phyloP scores from a whole-genome alignment of 1,140 invertebrate genomes.

The Drosophila ironensis region DNA sequence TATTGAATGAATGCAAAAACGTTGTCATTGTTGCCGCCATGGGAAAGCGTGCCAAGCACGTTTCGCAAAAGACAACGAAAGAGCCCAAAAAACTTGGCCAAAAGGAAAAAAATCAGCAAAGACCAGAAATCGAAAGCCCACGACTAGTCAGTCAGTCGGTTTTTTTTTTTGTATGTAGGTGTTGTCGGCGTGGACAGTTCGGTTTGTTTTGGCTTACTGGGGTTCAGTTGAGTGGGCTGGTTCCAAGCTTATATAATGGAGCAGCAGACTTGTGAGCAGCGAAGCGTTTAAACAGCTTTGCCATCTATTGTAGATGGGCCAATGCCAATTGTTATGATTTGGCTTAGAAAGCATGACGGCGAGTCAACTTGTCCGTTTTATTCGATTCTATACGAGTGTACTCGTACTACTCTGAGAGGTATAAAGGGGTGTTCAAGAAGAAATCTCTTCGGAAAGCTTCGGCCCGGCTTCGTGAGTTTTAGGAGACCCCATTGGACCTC shows the following conservation, averaged over 20 bases:
- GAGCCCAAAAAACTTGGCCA: constrained; percentile 36
- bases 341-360: constrained; percentile 49
- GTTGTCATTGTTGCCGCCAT: constrained; percentile 14
- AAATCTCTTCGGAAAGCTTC: too few relatives aligned
- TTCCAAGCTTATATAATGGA: constrained; percentile 51
- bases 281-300: constrained; percentile 63
- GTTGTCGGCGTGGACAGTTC: constrained; percentile 40
- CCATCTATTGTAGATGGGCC: constrained; percentile 36
- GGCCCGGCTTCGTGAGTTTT: too few relatives aligned
- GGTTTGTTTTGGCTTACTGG: too few relatives aligned
- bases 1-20: constrained; percentile 34
- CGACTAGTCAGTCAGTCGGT: neutral
- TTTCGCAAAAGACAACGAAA: constrained; percentile 48
- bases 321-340: constrained; percentile 33
- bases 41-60: constrained; percentile 71
- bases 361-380: constrained; percentile 21
- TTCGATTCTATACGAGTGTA: constrained; percentile 5
- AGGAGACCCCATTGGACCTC: too few relatives aligned
- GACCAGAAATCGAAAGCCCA: constrained; percentile 40
- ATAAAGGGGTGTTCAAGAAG: too few relatives aligned
- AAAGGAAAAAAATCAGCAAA: constrained; percentile 17
- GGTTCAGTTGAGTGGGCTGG: constrained; percentile 11
- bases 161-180: neutral
- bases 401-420: too few relatives aligned
- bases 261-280: constrained; percentile 15